A percentile compares a stretch with the other conserved stretches of the same genome.
phyloP scores from a whole-genome alignment of 2,113 vertebrate genomes.

The Platysteira castanea region DNA sequence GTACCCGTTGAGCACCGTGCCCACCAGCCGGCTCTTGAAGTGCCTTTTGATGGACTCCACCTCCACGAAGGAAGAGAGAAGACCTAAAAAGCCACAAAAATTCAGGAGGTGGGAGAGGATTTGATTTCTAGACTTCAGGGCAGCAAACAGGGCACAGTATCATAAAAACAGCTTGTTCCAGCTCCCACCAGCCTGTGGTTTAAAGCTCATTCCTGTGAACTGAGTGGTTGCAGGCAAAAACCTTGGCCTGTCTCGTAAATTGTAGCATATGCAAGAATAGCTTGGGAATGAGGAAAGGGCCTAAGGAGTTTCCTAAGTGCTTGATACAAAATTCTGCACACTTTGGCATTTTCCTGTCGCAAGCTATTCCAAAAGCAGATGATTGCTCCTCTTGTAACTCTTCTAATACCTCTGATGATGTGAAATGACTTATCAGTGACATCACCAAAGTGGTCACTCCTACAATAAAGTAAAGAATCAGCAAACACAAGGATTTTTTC shows the following conservation, averaged over 20 bases:
- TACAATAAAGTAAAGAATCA: not conserved
- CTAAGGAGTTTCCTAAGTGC: not conserved
- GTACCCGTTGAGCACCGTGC: conserved; percentile 96
- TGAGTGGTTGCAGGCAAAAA: not conserved
- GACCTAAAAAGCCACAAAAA: conserved; percentile 69
- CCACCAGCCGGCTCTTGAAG: conserved; percentile 95
- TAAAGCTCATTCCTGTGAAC: not conserved
- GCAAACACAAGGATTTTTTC: not conserved
- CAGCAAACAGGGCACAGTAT: not conserved
- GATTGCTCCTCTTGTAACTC: not conserved
- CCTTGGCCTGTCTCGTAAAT: not conserved
- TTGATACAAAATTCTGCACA: not conserved
- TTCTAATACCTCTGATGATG: not conserved
- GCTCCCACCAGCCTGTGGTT: not conserved
- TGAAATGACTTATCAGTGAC: not conserved
- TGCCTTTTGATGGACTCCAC: conserved; percentile 98
- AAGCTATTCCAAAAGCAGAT: not conserved
- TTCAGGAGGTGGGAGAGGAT: not conserved
- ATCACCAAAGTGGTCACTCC: not conserved
- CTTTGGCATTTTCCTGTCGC: not conserved
- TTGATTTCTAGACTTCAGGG: not conserved
- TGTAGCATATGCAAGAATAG: accelerated
- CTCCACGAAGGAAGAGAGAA: conserved; percentile 96
- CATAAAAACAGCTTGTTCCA: not conserved
- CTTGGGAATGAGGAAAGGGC: not conserved